These are phyloP conservation scores for Thymelicus sylvestris DNA, from an alignment of 2,888 invertebrate species.

Conservation along the genomic window DNA sequence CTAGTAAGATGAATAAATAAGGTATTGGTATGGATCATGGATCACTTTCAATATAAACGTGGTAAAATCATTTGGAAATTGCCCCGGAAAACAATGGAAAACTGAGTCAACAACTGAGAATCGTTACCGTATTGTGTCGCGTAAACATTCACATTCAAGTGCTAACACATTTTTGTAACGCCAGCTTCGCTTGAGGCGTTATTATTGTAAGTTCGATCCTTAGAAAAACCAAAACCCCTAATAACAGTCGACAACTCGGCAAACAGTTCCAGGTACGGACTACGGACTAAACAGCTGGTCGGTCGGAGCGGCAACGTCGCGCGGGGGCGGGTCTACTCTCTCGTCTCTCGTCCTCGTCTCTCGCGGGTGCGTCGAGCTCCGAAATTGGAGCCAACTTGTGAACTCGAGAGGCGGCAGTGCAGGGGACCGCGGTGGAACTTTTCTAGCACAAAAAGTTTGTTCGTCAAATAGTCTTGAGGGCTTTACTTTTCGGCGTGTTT, in stretches of 20 bases:
- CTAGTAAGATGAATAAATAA: too few species aligned
- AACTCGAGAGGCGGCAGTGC: constrained; percentile 3
- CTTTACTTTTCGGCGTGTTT: background rate
- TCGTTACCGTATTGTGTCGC: background rate
- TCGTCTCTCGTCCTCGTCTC: background rate
- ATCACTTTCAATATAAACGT: too few species aligned
- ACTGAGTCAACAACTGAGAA: background rate
- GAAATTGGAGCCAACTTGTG: constrained; percentile 20
- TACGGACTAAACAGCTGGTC: constrained; percentile 67
- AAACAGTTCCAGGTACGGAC: constrained; percentile 72
- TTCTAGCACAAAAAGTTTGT: constrained; percentile 4
- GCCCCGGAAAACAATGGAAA: background rate
- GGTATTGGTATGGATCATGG: too few species aligned
- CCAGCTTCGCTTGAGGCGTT: constrained; percentile 45
- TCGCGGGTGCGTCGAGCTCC: constrained; percentile 7
- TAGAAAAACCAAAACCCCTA: constrained; percentile 43
- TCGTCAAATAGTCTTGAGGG: constrained; percentile 7
- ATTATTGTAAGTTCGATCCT: constrained; percentile 27
- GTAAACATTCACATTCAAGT: background rate
- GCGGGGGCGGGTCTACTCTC: constrained; percentile 31
- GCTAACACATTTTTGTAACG: constrained; percentile 6
- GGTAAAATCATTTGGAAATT: background rate
- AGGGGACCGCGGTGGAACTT: constrained; percentile 5
- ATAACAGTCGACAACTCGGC: constrained; percentile 47
- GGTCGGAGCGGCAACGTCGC: constrained; percentile 73